Evolutionary conservation across 2,113 vertebrate genomes (phyloP).

Genomic region (Lamprotornis superbus): DNA sequence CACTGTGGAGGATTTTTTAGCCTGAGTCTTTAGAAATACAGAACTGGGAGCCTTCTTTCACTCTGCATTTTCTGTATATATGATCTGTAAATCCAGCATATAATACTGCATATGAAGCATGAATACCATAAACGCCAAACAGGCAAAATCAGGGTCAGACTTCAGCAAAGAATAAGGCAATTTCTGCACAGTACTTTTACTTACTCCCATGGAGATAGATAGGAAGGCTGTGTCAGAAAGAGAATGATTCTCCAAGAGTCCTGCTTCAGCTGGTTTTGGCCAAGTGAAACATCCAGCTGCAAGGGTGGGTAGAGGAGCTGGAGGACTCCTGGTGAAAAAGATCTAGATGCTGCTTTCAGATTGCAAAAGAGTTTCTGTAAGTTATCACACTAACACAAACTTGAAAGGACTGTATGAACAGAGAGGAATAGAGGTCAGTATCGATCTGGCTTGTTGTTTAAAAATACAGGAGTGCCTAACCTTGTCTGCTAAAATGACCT

Average conservation of each 20-base stretch:
- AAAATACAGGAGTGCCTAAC: background rate
- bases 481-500: background rate
- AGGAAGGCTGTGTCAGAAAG: background rate
- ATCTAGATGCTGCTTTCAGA: background rate
- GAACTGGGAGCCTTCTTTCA: background rate
- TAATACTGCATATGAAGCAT: background rate
- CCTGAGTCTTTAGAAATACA: background rate
- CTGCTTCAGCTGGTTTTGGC: background rate
- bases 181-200: background rate
- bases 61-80: background rate
- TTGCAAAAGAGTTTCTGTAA: background rate
- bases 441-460: background rate
- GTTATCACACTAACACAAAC: background rate
- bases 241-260: background rate
- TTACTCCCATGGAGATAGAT: accelerated
- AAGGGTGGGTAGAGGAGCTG: background rate
- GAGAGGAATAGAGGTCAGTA: background rate
- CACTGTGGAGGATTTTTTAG: background rate
- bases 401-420: background rate
- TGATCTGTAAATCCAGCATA: background rate
- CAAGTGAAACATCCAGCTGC: background rate
- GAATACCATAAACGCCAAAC: background rate
- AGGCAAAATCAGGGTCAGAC: background rate
- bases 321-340: background rate
- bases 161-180: background rate